phyloP scores from a whole-genome alignment of 2,888 invertebrate genomes.

The Mythimna vitellina region DNA sequence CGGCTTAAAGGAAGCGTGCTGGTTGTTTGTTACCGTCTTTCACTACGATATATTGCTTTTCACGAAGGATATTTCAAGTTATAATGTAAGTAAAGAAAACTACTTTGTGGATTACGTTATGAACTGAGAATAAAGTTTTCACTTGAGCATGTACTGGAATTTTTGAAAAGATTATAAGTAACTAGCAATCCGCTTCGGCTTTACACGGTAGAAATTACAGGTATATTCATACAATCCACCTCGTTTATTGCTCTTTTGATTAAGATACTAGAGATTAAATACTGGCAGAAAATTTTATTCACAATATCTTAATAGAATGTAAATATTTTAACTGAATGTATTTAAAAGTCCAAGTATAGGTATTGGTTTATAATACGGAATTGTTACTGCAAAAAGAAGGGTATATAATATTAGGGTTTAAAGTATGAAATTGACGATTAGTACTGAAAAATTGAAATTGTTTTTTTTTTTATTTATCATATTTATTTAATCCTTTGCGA shows the following conservation, averaged over 20 bases:
- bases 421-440: too few relatives aligned
- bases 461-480: too few relatives aligned
- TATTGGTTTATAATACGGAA: background rate
- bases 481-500: too few relatives aligned
- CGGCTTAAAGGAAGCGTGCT: constrained; percentile 65
- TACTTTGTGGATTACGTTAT: background rate
- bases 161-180: background rate
- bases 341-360: too few relatives aligned
- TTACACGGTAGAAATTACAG: background rate
- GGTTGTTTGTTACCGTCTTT: constrained; percentile 53
- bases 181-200: background rate
- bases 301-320: background rate
- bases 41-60: constrained; percentile 28
- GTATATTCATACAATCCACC: too few relatives aligned
- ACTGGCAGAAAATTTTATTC: background rate
- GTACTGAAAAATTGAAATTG: too few relatives aligned
- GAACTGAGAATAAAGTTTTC: background rate
- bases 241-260: too few relatives aligned
- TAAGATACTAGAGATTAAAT: too few relatives aligned
- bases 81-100: background rate
- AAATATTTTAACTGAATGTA: background rate
- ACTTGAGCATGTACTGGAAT: background rate
- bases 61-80: constrained; percentile 17
- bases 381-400: background rate
- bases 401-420: too few relatives aligned